These are phyloP conservation scores for Zoanthus solanderi DNA, from an alignment of 92 coral and sea anemone genomes.

Conservation along the genomic window DNA sequence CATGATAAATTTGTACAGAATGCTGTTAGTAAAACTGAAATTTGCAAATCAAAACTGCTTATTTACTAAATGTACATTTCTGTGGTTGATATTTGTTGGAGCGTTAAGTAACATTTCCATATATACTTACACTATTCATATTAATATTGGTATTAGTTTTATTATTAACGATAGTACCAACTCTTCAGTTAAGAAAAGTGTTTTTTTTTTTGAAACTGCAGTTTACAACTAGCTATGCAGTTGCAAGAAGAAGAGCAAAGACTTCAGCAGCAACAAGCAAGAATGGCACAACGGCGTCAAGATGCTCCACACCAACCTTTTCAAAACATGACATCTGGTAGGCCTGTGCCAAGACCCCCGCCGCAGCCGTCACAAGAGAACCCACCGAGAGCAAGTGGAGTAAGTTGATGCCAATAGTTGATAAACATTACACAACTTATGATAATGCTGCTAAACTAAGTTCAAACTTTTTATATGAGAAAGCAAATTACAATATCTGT, in stretches of 20 bases:
- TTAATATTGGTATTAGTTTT: background rate
- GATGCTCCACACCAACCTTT: slow-evolving; percentile 56
- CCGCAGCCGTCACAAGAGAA: slow-evolving; percentile 35
- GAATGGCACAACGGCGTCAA: slow-evolving; percentile 67
- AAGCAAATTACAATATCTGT: background rate
- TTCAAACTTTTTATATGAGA: background rate
- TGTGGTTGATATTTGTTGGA: too few species aligned
- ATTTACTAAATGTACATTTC: too few species aligned
- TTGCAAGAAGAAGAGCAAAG: slow-evolving; percentile 89
- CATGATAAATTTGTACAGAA: too few species aligned
- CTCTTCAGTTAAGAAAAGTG: background rate
- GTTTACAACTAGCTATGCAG: slow-evolving; percentile 90
- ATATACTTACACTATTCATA: too few species aligned
- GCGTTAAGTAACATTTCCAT: too few species aligned
- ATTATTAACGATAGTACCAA: background rate
- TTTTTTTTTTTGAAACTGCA: slow-evolving; percentile 14
- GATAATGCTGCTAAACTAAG: background rate
- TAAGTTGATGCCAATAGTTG: background rate
- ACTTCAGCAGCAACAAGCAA: slow-evolving; percentile 56
- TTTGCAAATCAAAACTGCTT: too few species aligned
- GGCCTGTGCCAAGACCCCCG: slow-evolving; percentile 29
- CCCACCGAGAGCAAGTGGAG: slow-evolving; percentile 25
- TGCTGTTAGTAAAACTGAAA: too few species aligned
- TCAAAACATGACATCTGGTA: slow-evolving; percentile 30
- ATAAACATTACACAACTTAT: background rate